These are phyloP conservation scores for Sorex fumeus DNA, from an alignment of 2,113 vertebrate genomes.

Conservation along the genomic window DNA sequence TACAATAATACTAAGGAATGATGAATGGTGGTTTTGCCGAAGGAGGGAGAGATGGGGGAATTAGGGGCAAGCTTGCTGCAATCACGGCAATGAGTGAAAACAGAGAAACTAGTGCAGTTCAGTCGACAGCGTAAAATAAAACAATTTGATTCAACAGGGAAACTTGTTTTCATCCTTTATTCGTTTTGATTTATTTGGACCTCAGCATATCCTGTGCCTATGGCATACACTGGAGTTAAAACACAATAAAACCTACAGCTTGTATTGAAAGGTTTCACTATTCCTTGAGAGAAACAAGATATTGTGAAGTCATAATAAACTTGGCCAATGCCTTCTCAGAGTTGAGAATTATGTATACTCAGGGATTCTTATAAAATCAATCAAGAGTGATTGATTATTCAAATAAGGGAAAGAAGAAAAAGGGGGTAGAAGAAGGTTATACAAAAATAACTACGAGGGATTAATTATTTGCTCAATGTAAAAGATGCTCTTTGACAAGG, in stretches of 20 bases:
- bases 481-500: not conserved
- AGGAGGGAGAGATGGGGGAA: not conserved
- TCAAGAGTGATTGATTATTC: not conserved
- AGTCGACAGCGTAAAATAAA: not conserved
- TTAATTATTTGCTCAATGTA: not conserved
- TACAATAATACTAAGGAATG: not conserved
- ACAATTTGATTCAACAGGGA: conserved; percentile 35
- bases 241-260: not conserved
- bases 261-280: conserved; percentile 31
- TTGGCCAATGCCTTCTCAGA: not conserved
- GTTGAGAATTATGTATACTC: not conserved
- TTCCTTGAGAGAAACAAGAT: not conserved
- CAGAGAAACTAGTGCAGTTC: not conserved
- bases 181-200: conserved; percentile 66
- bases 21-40: not conserved
- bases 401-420: not conserved
- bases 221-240: conserved; percentile 27
- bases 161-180: conserved; percentile 48
- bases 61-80: not conserved
- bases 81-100: not conserved
- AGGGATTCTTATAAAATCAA: not conserved
- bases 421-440: not conserved
- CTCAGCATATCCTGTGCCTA: not conserved
- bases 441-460: not conserved
- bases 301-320: not conserved